Base-by-base conservation (phyloP, 1,140 invertebrate genomes). In the Euborellia annulipes region DNA sequence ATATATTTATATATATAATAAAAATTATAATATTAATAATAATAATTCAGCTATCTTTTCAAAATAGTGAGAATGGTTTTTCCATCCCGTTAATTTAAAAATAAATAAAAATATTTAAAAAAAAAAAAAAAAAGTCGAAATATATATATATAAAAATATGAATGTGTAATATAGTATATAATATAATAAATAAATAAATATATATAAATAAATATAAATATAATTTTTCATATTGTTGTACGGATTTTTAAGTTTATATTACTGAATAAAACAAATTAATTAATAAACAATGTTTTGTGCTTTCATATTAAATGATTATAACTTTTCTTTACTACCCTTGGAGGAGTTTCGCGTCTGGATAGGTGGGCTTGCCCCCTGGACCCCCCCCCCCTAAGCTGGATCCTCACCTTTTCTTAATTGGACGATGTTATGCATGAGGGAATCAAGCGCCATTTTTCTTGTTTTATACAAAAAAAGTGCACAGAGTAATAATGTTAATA, bases 221-320 rank as follows among this genome's bases (percentile, higher is more conserved):
- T 75, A 76, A 76, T 76, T 77, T 76, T 78, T 78, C 72, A 76
- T 77, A 77, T 75, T 76, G 72, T 76, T 77, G 73, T 79, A 78
- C 75, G 71, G 70, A 78, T 79, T 79, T 79, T 79, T 79, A 79
- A 79, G 75, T 78, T 79, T 78, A 77, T 78, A 79, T 79, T 79
- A 78, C 79, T 27, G n/a, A n/a, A n/a, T n/a, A n/a, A 27, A 27
- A 27, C 23, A 27, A 27, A 27, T 27, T 6, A 27, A 27, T 11
- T 6, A 27, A 6, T 27, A 27, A 27, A 27, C 23, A 79, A 77
- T 75, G 70, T 76, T 72, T 75, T 77, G 73, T 78, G 73, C 72
- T 76, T 67, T 69, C 58, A 60, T 63, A 63, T n/a, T n/a, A n/a
- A n/a, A n/a, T n/a, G n/a, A n/a, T n/a, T n/a, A n/a, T n/a, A n/a